Base-by-base conservation (phyloP, 1,140 invertebrate species). In the Meloidogyne chitwoodi region DNA sequence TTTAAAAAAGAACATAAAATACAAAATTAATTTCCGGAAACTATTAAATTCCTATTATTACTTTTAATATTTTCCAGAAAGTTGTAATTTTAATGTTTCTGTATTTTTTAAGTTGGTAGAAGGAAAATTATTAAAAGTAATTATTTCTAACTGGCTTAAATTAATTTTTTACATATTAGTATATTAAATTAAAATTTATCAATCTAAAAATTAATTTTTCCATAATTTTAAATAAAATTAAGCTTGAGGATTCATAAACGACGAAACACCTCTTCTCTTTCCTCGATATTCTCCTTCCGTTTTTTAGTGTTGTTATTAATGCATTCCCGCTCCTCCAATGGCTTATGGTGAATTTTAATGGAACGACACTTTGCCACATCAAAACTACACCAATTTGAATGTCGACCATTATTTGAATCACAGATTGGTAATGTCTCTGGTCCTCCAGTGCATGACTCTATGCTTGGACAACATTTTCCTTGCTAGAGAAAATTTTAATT, bases 351-450 rank as follows among this genome's bases (percentile, higher is more conserved):
- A 24, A 86, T 75, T 68, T 84, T 84, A 26, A 65, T 66, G 14
- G 75, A 34, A 26, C 84, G 75, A 71, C 83, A 84, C 48, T 76
- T 75, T 26, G 80, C 77, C 4, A 84, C 78, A 19, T 84, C 71
- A 34, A 83, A 81, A 38, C 76, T 69, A 34, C 83, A 84, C 5
- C 69, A 65, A 76, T 81, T 85, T 5, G 71, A 65, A 65, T 86
- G 77, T 1, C 66, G 68, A 31, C 44, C 24, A 34, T 76, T 74
- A 65, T 71, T 76, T 3, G 79, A 76, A 26, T 79, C 84, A 62
- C 83, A 84, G n/a, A 84, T 64, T 2, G 81, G 79, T 56, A 77
- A 62, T 38, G 31, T 61, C 48, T 73, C 74, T 34, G 63, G 63
- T n/a, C 48, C 48, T 56, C 48, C 48, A 26, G 77, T 64, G 48